Evolutionary conservation across 1,140 invertebrate genomes (phyloP).

Genomic region (Tigriopus japonicus): DNA sequence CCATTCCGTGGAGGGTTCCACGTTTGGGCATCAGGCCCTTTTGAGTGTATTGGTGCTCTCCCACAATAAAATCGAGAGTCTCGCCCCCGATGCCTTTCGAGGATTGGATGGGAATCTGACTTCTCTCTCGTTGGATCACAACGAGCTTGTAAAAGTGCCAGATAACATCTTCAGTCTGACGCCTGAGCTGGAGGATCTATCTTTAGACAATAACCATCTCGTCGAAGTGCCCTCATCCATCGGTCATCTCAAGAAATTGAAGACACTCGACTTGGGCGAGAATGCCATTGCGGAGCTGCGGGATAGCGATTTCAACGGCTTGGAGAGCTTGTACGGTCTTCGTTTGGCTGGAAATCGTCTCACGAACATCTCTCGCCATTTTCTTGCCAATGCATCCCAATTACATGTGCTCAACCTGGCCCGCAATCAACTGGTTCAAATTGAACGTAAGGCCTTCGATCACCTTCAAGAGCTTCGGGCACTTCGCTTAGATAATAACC

Average conservation of each 20-base stretch:
- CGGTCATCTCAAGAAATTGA: slow-evolving; percentile 47
- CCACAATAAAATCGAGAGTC: neutral
- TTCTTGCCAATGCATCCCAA: neutral
- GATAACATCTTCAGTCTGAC: slow-evolving; percentile 57
- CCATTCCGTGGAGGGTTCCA: slow-evolving; percentile 41
- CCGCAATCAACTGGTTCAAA: slow-evolving; percentile 48
- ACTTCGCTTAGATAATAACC: slow-evolving; percentile 64
- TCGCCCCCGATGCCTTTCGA: slow-evolving; percentile 44
- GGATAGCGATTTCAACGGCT: slow-evolving; percentile 53
- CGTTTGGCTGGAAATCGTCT: slow-evolving; percentile 69
- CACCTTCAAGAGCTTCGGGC: slow-evolving; percentile 57
- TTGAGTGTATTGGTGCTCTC: neutral
- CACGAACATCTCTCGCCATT: slow-evolving; percentile 20
- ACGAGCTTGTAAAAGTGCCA: slow-evolving; percentile 49
- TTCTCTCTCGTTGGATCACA: slow-evolving; percentile 55
- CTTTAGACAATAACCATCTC: slow-evolving; percentile 59
- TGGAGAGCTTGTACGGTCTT: slow-evolving; percentile 43
- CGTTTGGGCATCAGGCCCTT: neutral
- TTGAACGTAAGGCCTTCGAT: slow-evolving; percentile 44
- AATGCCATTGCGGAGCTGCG: slow-evolving; percentile 55
- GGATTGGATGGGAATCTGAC: slow-evolving; percentile 50
- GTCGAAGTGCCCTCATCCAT: slow-evolving; percentile 48
- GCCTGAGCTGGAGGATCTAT: slow-evolving; percentile 50
- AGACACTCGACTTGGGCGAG: slow-evolving; percentile 57
- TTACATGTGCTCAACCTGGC: slow-evolving; percentile 73